Base-by-base conservation (phyloP, 1,140 invertebrate species). In the Lordiphosa clarofinis region DNA sequence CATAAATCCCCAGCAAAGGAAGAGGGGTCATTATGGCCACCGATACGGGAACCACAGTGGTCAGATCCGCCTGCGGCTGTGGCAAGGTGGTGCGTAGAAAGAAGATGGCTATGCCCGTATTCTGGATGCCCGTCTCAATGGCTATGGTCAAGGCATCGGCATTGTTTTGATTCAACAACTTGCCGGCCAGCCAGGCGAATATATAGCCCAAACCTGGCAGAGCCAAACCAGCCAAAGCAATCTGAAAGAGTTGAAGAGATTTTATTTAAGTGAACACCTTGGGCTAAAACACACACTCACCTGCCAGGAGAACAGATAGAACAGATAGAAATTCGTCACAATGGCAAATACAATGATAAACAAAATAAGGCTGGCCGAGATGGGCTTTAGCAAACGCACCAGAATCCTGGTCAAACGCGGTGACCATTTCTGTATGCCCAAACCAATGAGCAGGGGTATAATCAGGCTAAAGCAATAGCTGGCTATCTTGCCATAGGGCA, bases 291-390 rank as follows among this genome's bases (percentile, higher is more conserved):
- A 15, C 15, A 7, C 1, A 40, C 91, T 92, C 86, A 96, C 95
- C 92, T 93, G 89, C 94, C 95, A 96, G 5, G 97, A 95, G 73
- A 99, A 95, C 38, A 96, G 89, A 82, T 95, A 90, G 81, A 99
- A 98, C 40, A 99, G 93, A 90, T 97, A 99, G 8, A 95, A 89
- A 90, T 99, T 98, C 0, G 96, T 94, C 40, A 95, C 92, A 28
- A 96, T 94, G 0, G 97, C 98, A 90, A 99, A 97, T n/a, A 95
- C 90, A 4, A 98, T 92, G 43, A 99, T 95, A 73, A 98, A 96
- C 3, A 98, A 57, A 46, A 99, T 94, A 10, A 98, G 91, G 38
- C 94, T 87, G 0, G 94, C 90, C 0, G 97, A 95, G 66, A 98
- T 94, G 1, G 96, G 96, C 78, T 97, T 97, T 21, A 98, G 91